phyloP scores from a whole-genome alignment of 2,888 invertebrate species.

The Drosophila anomalata region DNA sequence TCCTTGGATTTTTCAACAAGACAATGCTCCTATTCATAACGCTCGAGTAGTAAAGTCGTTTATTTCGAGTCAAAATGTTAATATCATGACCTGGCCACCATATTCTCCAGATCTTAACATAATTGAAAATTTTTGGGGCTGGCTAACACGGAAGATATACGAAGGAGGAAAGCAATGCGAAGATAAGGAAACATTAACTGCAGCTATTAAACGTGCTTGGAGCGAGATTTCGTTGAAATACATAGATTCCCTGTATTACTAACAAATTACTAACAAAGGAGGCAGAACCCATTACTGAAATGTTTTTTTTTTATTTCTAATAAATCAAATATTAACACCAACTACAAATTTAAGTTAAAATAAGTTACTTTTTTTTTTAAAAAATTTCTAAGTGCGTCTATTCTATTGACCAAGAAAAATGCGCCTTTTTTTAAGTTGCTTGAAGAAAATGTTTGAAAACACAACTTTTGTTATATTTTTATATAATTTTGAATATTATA shows the following conservation, averaged over 20 bases:
- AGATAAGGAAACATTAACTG: constrained; percentile 20
- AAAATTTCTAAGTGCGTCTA: too few species aligned
- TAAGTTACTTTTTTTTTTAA: too few species aligned
- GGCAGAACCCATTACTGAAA: constrained; percentile 23
- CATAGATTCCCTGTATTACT: constrained; percentile 18
- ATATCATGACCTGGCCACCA: constrained; percentile 26
- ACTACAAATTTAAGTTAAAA: constrained; percentile 17
- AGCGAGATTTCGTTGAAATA: constrained; percentile 14
- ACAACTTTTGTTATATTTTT: too few species aligned
- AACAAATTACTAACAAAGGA: constrained; percentile 24
- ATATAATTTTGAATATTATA: too few species aligned
- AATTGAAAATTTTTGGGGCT: constrained; percentile 31
- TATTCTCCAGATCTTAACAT: constrained; percentile 36
- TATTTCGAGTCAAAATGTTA: constrained; percentile 30
- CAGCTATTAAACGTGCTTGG: constrained; percentile 27
- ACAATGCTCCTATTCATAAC: constrained; percentile 36
- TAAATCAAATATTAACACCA: constrained; percentile 17
- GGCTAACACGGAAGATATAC: constrained; percentile 16
- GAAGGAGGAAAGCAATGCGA: constrained; percentile 29
- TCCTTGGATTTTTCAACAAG: constrained; percentile 37
- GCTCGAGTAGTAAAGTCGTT: constrained; percentile 32
- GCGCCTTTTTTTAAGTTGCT: too few species aligned
- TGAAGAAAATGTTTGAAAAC: too few species aligned
- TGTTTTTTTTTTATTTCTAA: constrained; percentile 19
- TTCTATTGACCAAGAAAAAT: too few species aligned